Conservation (phyloP, 2,888 invertebrate genomes). For the Hirtodrosophila cameraria region DNA sequence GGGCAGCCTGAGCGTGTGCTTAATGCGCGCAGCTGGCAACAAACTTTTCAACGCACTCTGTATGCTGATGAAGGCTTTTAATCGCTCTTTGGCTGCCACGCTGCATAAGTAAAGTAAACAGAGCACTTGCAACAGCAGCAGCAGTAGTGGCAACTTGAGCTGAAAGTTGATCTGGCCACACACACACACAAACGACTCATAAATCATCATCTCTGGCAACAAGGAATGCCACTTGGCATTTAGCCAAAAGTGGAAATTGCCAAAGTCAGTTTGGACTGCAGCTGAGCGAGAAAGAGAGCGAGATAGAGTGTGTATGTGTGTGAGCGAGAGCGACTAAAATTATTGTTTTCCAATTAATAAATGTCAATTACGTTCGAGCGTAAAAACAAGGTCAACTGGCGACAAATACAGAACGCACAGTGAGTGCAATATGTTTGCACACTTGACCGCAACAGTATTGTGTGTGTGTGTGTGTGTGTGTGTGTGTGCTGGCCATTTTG, state of each 20-base stretch:
- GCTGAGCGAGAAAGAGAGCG: conserved; percentile 39
- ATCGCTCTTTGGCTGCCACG: no score
- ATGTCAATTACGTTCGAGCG: conserved; percentile 70
- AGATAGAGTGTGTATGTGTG: no score
- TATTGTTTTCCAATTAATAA: conserved; percentile 81
- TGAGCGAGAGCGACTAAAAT: conserved; percentile 50
- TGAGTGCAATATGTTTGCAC: conserved; percentile 65
- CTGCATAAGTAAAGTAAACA: conserved; percentile 60
- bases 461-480: no score
- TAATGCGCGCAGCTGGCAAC: conserved; percentile 49
- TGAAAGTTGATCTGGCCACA: conserved; percentile 25
- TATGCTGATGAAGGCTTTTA: conserved; percentile 67
- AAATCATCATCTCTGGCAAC: conserved; percentile 49
- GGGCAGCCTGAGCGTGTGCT: conserved; percentile 25
- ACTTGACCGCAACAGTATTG: conserved; percentile 63
- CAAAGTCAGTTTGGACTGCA: conserved; percentile 18
- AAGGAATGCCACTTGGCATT: conserved; percentile 35
- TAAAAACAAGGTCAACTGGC: conserved; percentile 54
- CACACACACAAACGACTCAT: conserved; percentile 33
- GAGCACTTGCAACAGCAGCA: conserved; percentile 45
- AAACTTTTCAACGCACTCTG: conserved; percentile 48
- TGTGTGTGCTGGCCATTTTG: conserved; percentile 1
- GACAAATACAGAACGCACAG: conserved; percentile 20
- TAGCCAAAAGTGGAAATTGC: conserved; percentile 23
- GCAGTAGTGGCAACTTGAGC: no score